Evolutionary conservation across 2,888 invertebrate genomes (phyloP), one percentile per base, ranked within the genome.

Genomic region (Lapara coniferarum): DNA sequence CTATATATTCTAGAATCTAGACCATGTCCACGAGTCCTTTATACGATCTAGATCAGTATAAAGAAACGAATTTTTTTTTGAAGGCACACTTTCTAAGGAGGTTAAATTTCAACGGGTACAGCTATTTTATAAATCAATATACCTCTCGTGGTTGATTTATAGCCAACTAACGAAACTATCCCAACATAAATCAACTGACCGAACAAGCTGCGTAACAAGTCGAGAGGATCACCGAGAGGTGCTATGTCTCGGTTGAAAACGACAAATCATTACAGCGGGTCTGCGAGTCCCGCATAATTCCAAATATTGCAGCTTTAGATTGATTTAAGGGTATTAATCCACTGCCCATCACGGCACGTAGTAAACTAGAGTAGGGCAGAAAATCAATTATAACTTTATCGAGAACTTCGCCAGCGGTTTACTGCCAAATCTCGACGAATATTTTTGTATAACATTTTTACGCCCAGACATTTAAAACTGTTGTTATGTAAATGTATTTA

Each of bases 151-250:
- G 19, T 44, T 59, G 59, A 59, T 68, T 68, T 52, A 55, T 69
- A 16, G 46, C 13, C 44, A 55, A 49, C 46, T 52, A 46, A 53
- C 25, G 74, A 74, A 73, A 56, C 69, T 75, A 74, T 75, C 71
- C 66, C 46, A 57, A 74, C 67, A 80, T 82, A 81, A 79, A 81
- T 82, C 81, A 80, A 76, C 73, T 72, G 71, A 71, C 73, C 73
- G 70, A 68, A 51, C 46, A 49, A 30, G 6, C 25, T 57, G 12
- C 55, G 10, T 69, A 66, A 30, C 59, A 55, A 49, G 58, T 46
- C 14, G 4, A 5, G 5, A 37, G 37, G 37, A 2, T 37, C 37
- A 37, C 5, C 63, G 19, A 66, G 68, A 72, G 71, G 72, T 70
- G 73, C 67, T 69, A 73, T 73, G 75, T 72, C 66, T 66, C 66